Evolutionary conservation across 2,888 invertebrate genomes (phyloP), one percentile per base, ranked within the genome.

Genomic region (Cinara cedri): DNA sequence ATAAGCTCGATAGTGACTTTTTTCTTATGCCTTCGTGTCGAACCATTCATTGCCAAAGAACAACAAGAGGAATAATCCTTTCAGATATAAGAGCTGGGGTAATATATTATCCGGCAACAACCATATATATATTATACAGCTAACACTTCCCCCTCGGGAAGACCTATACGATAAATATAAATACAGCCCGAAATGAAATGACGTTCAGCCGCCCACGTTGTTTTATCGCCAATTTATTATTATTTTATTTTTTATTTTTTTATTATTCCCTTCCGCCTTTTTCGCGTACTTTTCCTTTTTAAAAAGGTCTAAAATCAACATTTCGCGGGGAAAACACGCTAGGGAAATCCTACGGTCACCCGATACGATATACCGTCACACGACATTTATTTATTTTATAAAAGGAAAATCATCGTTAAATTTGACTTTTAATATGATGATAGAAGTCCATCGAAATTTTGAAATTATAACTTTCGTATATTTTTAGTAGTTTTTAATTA

Each of bases 21-120:
- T 71, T 57, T 72, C 26, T 6, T 46, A 1, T 49, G 13, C 63
- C 8, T n/a, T 63, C 51, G 19, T 51, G 42, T 54, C 11, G 13
- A 16, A 42, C 1, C 10, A 11, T 71, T 42, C 55, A 11, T 51
- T 44, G 16, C 51, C 13, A 51, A 51, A 34, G 21, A 63, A 65
- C 34, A 74, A 74, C 63, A 62, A 11, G 21, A 51, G 34, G 51
- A 51, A 63, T 74, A 74, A 54, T 65, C 51, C 63, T 74, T 42
- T 54, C 19, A 11, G 21, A 51, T 21, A 34, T 6, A 54, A 63
- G 6, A 54, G 16, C 51, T 54, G 54, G 34, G 3, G 6, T 6
- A 34, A 74, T 74, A 54, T 63, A 74, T 74, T 16, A 63, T 21
- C 42, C 51, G 34, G 11, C 21, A 51, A 63, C 62, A 10, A 74